Evolutionary conservation across 2,888 invertebrate genomes (phyloP).

Genomic region (Pandemis cinnamomeana): DNA sequence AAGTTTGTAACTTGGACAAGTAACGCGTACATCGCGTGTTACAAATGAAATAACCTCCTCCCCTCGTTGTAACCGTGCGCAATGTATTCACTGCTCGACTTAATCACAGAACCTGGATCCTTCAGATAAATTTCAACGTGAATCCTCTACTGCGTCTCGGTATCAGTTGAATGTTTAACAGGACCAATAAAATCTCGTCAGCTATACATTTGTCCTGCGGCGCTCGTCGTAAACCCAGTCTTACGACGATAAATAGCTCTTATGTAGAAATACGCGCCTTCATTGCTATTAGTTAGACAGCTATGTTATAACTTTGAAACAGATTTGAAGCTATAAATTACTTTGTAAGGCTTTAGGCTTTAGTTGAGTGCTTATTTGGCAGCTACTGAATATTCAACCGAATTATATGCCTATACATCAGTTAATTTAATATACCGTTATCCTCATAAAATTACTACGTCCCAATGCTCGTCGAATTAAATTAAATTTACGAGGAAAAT

Average conservation of each 20-base stretch:
- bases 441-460: neutral
- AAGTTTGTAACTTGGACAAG: too few relatives aligned
- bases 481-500: slow-evolving; percentile 1
- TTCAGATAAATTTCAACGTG: neutral
- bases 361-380: neutral
- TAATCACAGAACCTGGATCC: neutral
- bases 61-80: neutral
- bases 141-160: neutral
- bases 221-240: slow-evolving; percentile 45
- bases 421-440: neutral
- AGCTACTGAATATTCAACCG: neutral
- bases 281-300: slow-evolving; percentile 44
- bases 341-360: slow-evolving; percentile 16
- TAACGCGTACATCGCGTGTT: too few relatives aligned
- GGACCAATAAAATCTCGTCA: slow-evolving; percentile 2
- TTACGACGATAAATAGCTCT: slow-evolving; percentile 47
- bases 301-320: slow-evolving; percentile 36
- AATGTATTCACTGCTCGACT: neutral
- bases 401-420: neutral
- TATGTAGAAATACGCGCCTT: slow-evolving; percentile 47
- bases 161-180: slow-evolving; percentile 12
- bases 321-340: slow-evolving; percentile 31
- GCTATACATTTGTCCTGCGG: neutral
- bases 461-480: neutral
- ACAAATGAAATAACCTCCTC: too few relatives aligned